Evolutionary conservation across 2,888 invertebrate genomes (phyloP).

Genomic region (Operophtera brumata): DNA sequence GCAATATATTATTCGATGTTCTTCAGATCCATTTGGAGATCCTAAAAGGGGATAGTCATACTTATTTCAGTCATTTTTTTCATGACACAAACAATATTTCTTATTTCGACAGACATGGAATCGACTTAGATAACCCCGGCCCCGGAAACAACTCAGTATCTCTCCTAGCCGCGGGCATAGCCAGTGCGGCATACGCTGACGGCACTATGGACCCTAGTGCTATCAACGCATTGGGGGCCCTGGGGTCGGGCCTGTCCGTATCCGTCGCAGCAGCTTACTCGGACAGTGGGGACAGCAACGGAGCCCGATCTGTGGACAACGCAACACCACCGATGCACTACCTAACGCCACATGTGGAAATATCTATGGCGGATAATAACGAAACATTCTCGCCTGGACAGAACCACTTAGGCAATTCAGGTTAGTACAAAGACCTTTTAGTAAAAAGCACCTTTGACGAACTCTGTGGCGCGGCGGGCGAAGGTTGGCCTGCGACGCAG

Average conservation of each 20-base stretch:
- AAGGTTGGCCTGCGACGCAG: too few species aligned
- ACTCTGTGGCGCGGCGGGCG: too few species aligned
- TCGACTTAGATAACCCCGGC: slow-evolving; percentile 93
- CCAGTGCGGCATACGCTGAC: slow-evolving; percentile 80
- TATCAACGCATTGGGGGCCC: slow-evolving; percentile 76
- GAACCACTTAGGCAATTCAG: slow-evolving; percentile 66
- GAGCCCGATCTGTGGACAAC: slow-evolving; percentile 90
- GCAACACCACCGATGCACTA: slow-evolving; percentile 95
- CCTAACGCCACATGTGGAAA: slow-evolving; percentile 94
- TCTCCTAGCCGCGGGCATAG: slow-evolving; percentile 84
- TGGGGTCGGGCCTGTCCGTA: slow-evolving; percentile 83
- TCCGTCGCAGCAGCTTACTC: slow-evolving; percentile 88
- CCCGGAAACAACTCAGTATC: slow-evolving; percentile 89
- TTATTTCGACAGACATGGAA: slow-evolving; percentile 85
- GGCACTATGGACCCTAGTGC: slow-evolving; percentile 76
- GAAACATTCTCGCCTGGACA: slow-evolving; percentile 83
- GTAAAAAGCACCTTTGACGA: too few species aligned
- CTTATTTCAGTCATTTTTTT: too few species aligned
- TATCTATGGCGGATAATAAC: slow-evolving; percentile 92
- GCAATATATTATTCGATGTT: too few species aligned
- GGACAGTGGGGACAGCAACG: slow-evolving; percentile 91
- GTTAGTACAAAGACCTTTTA: slow-evolving; percentile 30
- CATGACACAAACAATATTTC: neutral
- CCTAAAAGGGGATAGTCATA: too few species aligned
- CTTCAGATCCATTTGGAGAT: too few species aligned